Base-by-base conservation (phyloP, 2,888 invertebrate genomes). In the Teleogryllus oceanicus region DNA sequence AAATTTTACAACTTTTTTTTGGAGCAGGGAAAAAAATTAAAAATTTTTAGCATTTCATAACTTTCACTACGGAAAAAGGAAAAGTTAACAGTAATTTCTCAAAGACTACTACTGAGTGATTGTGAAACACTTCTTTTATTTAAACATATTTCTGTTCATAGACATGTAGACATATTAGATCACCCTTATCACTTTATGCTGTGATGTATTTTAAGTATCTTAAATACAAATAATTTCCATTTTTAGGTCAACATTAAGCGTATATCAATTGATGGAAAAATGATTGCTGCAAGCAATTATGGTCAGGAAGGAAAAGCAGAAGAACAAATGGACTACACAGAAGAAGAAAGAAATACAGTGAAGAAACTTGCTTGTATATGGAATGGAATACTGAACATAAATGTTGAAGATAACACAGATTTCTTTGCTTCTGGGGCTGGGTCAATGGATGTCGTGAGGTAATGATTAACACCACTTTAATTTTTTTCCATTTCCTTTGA, bases 351-450 rank as follows among this genome's bases (percentile, higher is more conserved):
- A 82, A 88, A 88, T 76, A 90, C 93, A 83, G 90, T 93, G 0
- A 91, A 92, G 79, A 89, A 87, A 74, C 88, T 94, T 0, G 88
- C 92, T 83, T 88, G 88, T 16, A 92, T 97, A 79, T 98, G 98
- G 98, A 90, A 91, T 82, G 92, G 93, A 0, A 98, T 98, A 84
- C 89, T 98, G 0, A 93, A 93, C 84, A 88, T 91, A 1, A 92
- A 93, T 3, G 90, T 94, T 11, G 92, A 93, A 13, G 91, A 92
- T 12, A 92, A 92, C 3, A 96, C 96, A 0, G 97, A 98, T 85
- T 98, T 99, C 88, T 98, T 99, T 87, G 92, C 91, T 1, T 92
- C 92, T n/a, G 98, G 98, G 16, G 98, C 96, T n/a, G 96, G 96
- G 0, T 98, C 98, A 11, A 98, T 99, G 96, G 98, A 99, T 86